Evolutionary conservation across 2,113 vertebrate species (phyloP).

Genomic region (Eulacestoma nigropectus): DNA sequence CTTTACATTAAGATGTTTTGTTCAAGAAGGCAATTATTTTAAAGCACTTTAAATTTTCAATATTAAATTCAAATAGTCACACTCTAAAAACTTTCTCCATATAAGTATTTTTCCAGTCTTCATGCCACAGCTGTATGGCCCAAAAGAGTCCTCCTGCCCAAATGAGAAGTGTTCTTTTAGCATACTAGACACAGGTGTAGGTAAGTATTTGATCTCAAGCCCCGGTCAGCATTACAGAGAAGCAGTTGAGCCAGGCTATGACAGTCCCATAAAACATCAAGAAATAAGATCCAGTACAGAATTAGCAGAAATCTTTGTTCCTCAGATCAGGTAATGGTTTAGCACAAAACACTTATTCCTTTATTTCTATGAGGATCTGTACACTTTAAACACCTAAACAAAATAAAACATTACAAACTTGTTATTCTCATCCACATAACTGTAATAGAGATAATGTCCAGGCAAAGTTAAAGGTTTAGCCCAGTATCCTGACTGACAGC

Average conservation of each 20-base stretch:
- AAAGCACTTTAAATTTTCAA: background rate
- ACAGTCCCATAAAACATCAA: background rate
- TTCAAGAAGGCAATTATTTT: background rate
- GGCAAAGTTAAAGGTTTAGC: background rate
- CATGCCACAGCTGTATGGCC: background rate
- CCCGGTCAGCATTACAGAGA: background rate
- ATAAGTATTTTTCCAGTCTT: background rate
- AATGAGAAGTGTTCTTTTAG: background rate
- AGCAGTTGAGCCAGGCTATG: background rate
- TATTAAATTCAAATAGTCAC: background rate
- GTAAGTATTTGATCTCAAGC: background rate
- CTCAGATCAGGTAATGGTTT: background rate
- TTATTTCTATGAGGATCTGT: background rate
- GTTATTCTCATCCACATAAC: background rate
- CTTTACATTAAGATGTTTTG: background rate
- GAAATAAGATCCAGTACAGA: background rate
- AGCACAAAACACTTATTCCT: background rate
- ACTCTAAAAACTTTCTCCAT: background rate
- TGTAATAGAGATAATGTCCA: background rate
- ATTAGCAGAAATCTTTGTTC: background rate
- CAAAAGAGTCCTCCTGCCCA: background rate
- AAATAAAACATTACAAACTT: background rate
- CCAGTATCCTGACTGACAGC: background rate
- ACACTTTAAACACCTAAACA: background rate
- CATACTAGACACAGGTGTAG: rapidly evolving